Base-by-base conservation (phyloP, 2,888 invertebrate species). In the Piscicola geometra region DNA sequence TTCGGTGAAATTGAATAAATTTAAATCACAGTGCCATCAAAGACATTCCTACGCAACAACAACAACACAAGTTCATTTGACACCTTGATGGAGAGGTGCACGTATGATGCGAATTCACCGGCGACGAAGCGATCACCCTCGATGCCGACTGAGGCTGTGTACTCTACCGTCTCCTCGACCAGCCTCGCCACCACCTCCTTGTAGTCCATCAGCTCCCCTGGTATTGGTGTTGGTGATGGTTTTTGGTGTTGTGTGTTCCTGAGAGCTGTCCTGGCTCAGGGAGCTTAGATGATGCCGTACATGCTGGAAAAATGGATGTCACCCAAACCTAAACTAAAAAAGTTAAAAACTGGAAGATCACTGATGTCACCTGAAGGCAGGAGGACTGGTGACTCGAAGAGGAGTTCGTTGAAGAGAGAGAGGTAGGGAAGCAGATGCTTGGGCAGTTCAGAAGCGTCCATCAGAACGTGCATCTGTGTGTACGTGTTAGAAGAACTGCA, bases 161-260 rank as follows among this genome's bases (percentile, higher is more conserved):
- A 88, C 36, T 87, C 86, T 32, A 92, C 89, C 0, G 92, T 91
- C 80, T 93, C 91, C 74, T 89, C 89, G 82, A 92, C 91, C 41
- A 93, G 88, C 81, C 91, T 88, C 0, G 91, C 89, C n/a, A 94
- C 91, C 30, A 94, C 90, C 0, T 91, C 89, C 82, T 91, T 90
- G 81, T 90, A 89, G 0, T 90, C 86, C 25, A 87, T 79, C 1
- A 92, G 83, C 0, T 90, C 84, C n/a, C n/a, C n/a, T 25, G 64
- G 21, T 25, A n/a, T 9, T 25, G 25, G 21, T 64, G 25, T 5
- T 30, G 64, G 64, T 30, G 64, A 64, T 30, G 25, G n/a, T n/a
- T n/a, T n/a, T n/a, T n/a, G n/a, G n/a, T n/a, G n/a, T n/a, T n/a
- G n/a, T n/a, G n/a, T n/a, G n/a, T n/a, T n/a, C n/a, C n/a, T n/a